Evolutionary conservation across 2,797 vertebrate genomes (phyloP).

Genomic region (Chaenodraco wilsoni): DNA sequence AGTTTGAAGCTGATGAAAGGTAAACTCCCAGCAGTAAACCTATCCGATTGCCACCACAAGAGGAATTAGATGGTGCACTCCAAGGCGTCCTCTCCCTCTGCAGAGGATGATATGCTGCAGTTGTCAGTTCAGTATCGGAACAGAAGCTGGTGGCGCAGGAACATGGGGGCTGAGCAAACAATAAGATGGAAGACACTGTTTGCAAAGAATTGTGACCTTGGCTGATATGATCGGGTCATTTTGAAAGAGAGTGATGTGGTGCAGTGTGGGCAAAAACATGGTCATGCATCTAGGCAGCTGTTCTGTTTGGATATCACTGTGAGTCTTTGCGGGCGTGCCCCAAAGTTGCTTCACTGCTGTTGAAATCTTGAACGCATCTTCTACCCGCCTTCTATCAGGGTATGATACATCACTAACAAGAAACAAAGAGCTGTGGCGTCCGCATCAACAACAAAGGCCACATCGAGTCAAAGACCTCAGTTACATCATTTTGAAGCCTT

Average conservation of each 20-base stretch:
- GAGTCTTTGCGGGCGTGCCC: slow-evolving; percentile 20
- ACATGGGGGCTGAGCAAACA: slow-evolving; percentile 30
- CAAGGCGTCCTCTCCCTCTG: slow-evolving; percentile 49
- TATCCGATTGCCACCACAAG: slow-evolving; percentile 15
- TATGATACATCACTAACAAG: slow-evolving; percentile 40
- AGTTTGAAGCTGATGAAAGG: slow-evolving; percentile 24
- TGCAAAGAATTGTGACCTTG: slow-evolving; percentile 24
- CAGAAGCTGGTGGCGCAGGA: slow-evolving; percentile 25
- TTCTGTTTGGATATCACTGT: not conserved
- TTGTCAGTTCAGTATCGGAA: slow-evolving; percentile 48
- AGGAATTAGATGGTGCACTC: slow-evolving; percentile 53
- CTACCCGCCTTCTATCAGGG: slow-evolving; percentile 30
- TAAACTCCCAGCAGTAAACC: slow-evolving; percentile 35
- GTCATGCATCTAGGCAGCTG: not conserved
- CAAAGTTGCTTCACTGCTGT: slow-evolving; percentile 23
- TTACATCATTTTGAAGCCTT: slow-evolving; percentile 73
- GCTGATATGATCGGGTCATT: slow-evolving; percentile 22
- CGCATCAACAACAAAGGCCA: slow-evolving; percentile 59
- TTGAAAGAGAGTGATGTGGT: not conserved
- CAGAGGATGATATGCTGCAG: slow-evolving; percentile 46
- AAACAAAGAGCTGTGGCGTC: slow-evolving; percentile 31
- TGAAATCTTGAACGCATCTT: slow-evolving; percentile 41
- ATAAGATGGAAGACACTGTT: slow-evolving; percentile 24
- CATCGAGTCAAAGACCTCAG: slow-evolving; percentile 55
- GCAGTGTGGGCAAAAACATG: not conserved